Conservation (phyloP, 1,140 invertebrate genomes). For the Heterodera carotae region DNA sequence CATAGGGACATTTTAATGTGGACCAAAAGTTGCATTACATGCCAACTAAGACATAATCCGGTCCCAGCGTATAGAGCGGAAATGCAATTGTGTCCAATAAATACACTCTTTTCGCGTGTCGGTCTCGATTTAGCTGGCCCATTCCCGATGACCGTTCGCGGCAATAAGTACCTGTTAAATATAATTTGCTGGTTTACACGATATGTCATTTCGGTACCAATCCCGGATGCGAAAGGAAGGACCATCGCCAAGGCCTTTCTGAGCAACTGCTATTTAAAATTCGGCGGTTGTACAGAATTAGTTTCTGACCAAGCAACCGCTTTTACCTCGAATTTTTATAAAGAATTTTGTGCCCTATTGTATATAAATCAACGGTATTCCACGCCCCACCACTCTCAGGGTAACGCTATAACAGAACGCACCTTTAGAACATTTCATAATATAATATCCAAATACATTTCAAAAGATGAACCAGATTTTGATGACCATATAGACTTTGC, state of each 20-base stretch:
- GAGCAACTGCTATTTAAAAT: not conserved
- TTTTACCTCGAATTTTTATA: constrained; percentile 2
- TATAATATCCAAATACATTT: constrained; percentile 5
- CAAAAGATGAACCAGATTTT: constrained; percentile 7
- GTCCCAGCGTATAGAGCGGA: not conserved
- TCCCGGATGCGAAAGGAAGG: not conserved
- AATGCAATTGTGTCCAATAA: not conserved
- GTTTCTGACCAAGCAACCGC: too few species aligned
- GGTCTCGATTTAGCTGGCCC: constrained; percentile 21
- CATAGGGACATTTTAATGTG: constrained; percentile 7
- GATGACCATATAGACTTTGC: constrained; percentile 7
- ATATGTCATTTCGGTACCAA: not conserved
- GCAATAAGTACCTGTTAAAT: not conserved
- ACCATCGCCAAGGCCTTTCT: not conserved
- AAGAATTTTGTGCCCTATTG: constrained; percentile 13
- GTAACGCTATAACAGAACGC: constrained; percentile 6
- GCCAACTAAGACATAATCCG: constrained; percentile 22
- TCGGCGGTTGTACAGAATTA: not conserved
- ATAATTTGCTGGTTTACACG: constrained; percentile 3
- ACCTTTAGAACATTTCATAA: too few species aligned
- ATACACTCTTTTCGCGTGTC: constrained; percentile 3
- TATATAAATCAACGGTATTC: constrained; percentile 2
- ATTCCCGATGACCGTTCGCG: not conserved
- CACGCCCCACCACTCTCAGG: not conserved
- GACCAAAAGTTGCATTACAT: constrained; percentile 14